Base-by-base conservation (phyloP, 2,113 vertebrate genomes). In the Camelus dromedarius region DNA sequence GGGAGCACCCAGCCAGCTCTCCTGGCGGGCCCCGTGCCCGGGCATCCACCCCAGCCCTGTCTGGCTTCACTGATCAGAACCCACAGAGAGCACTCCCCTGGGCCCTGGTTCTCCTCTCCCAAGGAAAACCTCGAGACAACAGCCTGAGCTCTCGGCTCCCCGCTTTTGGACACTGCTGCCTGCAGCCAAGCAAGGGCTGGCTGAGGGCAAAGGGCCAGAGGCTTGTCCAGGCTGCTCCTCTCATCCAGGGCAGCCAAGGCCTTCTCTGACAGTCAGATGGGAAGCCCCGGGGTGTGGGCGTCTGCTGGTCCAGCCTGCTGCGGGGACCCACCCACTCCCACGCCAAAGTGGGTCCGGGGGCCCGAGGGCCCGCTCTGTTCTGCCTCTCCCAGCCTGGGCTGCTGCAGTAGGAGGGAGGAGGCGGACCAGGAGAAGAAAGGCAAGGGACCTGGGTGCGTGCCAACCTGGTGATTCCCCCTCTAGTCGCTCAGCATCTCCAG, bases 1-100 rank as follows among this genome's bases (percentile, higher is more conserved):
- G 14, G 4, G 20, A 64, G 30, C 0, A 3, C 26, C n/a, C 60
- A 76, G 77, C 8, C 48, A 0, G 0, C 14, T 19, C 1, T 5
- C 16, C 69, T 26, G 5, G 9, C 58, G 11, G 2, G 10, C 22
- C 20, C 24, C 0, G 10, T 56, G 76, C 52, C 9, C 8, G 7
- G 28, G 18, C 38, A 8, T 35, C 0, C 8, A 30, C 32, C 56
- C 60, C 46, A 42, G 9, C 12, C 20, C 69, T 52, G 32, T 50
- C 54, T 69, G 60, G 20, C 13, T 79, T 79, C 56, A 52, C 19
- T 46, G 10, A 20, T 38, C 20, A 81, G 58, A 73, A 86, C 15
- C 32, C 58, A 56, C 52, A 54, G 16, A 38, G 14, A n/a, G n/a
- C 26, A 20, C 8, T 73, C 26, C 35, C 15, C 60, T 42, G 60